Conservation (phyloP, 2,888 invertebrate genomes). For the Luffia ferchaultella region DNA sequence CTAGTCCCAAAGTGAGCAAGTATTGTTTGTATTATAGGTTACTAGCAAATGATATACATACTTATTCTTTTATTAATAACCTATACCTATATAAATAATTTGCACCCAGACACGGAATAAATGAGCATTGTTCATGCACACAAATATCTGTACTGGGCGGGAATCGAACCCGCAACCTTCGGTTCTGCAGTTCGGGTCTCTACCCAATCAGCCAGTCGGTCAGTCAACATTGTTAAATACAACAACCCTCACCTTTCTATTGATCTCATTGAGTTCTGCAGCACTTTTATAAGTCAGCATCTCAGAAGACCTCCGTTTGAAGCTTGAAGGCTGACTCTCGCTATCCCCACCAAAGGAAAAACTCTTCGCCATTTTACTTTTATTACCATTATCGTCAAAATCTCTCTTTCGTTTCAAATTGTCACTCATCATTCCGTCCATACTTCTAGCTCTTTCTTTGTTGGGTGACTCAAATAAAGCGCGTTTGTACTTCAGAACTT, state of each 20-base stretch:
- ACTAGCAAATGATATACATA: too few species aligned
- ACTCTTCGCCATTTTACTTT: conserved; percentile 64
- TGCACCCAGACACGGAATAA: too few species aligned
- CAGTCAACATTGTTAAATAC: too few species aligned
- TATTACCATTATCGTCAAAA: conserved; percentile 39
- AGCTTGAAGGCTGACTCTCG: conserved; percentile 20
- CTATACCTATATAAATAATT: too few species aligned
- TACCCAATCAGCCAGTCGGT: too few species aligned
- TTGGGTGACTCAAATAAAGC: conserved; percentile 72
- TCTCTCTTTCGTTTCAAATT: conserved; percentile 56
- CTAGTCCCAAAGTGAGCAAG: too few species aligned
- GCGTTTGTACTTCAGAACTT: conserved; percentile 69
- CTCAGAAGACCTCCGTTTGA: conserved; percentile 18
- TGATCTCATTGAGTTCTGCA: conserved; percentile 65
- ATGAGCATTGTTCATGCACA: too few species aligned
- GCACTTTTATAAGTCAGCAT: conserved; percentile 35
- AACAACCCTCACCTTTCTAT: conserved; percentile 66
- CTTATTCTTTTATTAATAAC: too few species aligned
- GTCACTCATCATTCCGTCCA: conserved; percentile 36
- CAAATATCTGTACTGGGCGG: too few species aligned
- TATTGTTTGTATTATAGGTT: too few species aligned
- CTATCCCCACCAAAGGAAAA: conserved; percentile 64
- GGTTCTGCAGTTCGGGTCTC: too few species aligned
- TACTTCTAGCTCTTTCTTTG: conserved; percentile 47
- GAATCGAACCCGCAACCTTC: too few species aligned